phyloP scores from a whole-genome alignment of 2,113 vertebrate species.

The Rhagologus leucostigma region DNA sequence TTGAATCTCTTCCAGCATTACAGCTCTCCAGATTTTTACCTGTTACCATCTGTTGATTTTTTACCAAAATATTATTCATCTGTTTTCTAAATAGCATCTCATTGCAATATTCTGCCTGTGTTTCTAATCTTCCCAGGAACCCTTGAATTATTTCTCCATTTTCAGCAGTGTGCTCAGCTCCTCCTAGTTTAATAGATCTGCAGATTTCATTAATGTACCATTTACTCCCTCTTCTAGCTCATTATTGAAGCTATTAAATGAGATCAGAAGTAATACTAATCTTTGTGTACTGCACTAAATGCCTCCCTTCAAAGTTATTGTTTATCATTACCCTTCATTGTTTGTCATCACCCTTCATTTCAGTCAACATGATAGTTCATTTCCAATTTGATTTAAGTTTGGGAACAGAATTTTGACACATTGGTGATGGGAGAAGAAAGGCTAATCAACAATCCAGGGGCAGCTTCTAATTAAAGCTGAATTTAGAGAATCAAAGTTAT shows the following conservation, averaged over 20 bases:
- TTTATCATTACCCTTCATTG: slow-evolving; percentile 65
- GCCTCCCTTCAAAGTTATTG: slow-evolving; percentile 52
- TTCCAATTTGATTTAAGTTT: slow-evolving; percentile 53
- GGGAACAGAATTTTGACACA: slow-evolving; percentile 45
- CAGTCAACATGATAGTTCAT: slow-evolving; percentile 41
- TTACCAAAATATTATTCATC: not conserved
- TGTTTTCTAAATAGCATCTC: slow-evolving; percentile 25
- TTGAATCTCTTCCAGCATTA: not conserved
- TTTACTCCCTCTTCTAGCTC: slow-evolving; percentile 66
- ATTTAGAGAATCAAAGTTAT: not conserved
- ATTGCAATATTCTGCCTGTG: slow-evolving; percentile 28
- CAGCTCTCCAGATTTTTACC: not conserved
- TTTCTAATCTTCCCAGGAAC: slow-evolving; percentile 45
- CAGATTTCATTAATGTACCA: slow-evolving; percentile 67
- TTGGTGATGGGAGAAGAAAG: not conserved
- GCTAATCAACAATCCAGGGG: slow-evolving; percentile 13
- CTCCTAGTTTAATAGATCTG: slow-evolving; percentile 68
- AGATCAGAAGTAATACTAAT: slow-evolving; percentile 62
- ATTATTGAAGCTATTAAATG: slow-evolving; percentile 68
- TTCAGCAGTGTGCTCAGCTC: slow-evolving; percentile 41
- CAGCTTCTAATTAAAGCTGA: slow-evolving; percentile 34
- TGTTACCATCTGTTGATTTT: not conserved
- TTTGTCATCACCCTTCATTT: slow-evolving; percentile 64
- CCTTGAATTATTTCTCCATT: slow-evolving; percentile 56
- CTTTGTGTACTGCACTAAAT: slow-evolving; percentile 52